Conservation (phyloP, 2,797 vertebrate genomes). For the Balearica regulorum region DNA sequence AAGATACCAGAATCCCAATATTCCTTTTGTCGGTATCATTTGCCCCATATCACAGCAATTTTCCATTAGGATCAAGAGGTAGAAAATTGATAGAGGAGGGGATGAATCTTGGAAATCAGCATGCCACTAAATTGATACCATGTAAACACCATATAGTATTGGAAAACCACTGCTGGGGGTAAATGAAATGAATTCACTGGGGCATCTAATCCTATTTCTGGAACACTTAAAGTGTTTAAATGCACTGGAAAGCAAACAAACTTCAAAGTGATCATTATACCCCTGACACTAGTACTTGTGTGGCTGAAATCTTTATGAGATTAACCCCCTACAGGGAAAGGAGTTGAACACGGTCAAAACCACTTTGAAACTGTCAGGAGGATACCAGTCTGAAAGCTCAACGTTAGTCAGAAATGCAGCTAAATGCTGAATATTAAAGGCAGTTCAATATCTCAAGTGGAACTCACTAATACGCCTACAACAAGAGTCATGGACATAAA, state of each 20-base stretch:
- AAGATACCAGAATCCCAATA: constrained; percentile 26
- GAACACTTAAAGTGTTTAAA: constrained; percentile 80
- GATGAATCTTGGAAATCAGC: constrained; percentile 75
- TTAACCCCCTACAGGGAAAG: constrained; percentile 78
- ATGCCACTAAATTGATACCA: constrained; percentile 76
- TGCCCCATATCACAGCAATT: constrained; percentile 35
- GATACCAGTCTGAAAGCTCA: constrained; percentile 64
- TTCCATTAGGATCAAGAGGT: constrained; percentile 60
- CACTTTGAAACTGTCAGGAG: constrained; percentile 74
- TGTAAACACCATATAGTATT: constrained; percentile 74
- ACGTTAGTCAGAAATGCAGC: constrained; percentile 41
- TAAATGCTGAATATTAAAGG: constrained; percentile 27
- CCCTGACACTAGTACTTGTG: constrained; percentile 78
- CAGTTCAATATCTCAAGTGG: neutral
- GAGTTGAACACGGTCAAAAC: constrained; percentile 73
- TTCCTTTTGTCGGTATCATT: constrained; percentile 13
- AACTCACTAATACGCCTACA: neutral
- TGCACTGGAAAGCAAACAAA: constrained; percentile 81
- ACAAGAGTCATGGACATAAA: neutral
- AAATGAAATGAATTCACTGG: constrained; percentile 82
- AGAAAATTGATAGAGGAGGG: constrained; percentile 66
- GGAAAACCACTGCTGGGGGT: constrained; percentile 80
- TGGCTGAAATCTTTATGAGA: constrained; percentile 84
- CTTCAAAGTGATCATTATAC: constrained; percentile 84
- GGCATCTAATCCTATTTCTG: constrained; percentile 84